Percentiles rank a stretch among this genome's conserved stretches.
These are phyloP conservation scores for Thereva nobilitata DNA, from an alignment of 2,888 invertebrate species.

Conservation along the genomic window DNA sequence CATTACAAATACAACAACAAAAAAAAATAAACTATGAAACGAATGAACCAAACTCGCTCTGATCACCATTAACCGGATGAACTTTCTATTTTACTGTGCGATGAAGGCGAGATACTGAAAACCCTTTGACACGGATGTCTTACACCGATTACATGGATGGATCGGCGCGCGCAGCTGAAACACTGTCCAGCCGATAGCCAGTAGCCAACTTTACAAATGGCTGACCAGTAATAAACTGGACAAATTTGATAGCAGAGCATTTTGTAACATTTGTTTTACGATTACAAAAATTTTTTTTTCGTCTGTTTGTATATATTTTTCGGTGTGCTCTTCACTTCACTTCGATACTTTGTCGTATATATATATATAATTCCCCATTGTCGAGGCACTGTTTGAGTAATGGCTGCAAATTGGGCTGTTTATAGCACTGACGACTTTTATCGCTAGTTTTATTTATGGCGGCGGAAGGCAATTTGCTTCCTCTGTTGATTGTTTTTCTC, in stretches of 20 bases:
- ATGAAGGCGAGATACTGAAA: too few relatives aligned
- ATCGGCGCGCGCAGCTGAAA: too few relatives aligned
- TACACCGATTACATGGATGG: too few relatives aligned
- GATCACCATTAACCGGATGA: background rate
- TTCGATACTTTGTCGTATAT: too few relatives aligned
- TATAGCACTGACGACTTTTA: slow-evolving; percentile 21
- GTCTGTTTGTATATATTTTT: background rate
- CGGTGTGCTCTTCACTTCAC: too few relatives aligned
- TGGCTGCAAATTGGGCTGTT: slow-evolving; percentile 26
- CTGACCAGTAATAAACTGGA: slow-evolving; percentile 5
- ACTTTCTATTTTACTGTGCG: background rate
- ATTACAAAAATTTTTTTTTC: slow-evolving; percentile 1
- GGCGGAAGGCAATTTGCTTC: slow-evolving; percentile 22
- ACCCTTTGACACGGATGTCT: too few relatives aligned
- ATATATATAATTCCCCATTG: slow-evolving; percentile 2
- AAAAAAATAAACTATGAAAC: too few relatives aligned
- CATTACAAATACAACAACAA: background rate
- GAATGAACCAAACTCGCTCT: background rate
- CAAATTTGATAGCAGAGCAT: slow-evolving; percentile 18
- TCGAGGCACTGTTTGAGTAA: background rate
- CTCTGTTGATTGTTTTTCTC: background rate
- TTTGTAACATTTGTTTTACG: background rate
- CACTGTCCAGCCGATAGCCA: background rate
- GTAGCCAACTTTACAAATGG: background rate
- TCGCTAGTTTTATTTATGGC: slow-evolving; percentile 26